phyloP scores from a whole-genome alignment of 2,888 invertebrate genomes.

The Leptopilina syphax region DNA sequence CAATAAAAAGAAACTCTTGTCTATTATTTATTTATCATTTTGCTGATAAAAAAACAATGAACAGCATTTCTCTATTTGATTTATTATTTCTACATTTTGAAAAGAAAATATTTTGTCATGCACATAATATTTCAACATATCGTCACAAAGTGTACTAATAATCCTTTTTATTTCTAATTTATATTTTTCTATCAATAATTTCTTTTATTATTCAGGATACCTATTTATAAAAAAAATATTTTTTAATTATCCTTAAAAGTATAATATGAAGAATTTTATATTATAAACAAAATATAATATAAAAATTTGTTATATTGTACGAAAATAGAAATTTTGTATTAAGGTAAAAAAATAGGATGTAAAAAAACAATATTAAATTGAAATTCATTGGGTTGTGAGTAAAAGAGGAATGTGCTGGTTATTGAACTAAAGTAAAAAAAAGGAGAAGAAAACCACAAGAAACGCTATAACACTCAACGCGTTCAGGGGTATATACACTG shows the following conservation, averaged over 20 bases:
- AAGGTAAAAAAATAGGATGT: neutral
- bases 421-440: constrained; percentile 19
- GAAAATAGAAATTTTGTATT: no score
- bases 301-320: no score
- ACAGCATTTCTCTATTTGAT: neutral
- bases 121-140: neutral
- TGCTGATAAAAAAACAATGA: neutral
- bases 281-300: no score
- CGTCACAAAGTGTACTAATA: constrained; percentile 13
- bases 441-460: neutral
- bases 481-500: constrained; percentile 56
- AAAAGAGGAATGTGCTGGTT: constrained; percentile 27
- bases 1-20: no score
- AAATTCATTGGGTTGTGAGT: neutral
- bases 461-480: constrained; percentile 47
- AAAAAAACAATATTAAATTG: neutral
- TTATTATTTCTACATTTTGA: neutral
- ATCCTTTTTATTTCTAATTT: neutral
- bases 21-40: neutral
- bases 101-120: neutral
- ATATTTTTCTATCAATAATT: neutral
- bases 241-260: no score
- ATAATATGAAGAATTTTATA: no score
- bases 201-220: constrained; percentile 1
- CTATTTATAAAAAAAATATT: neutral